Conservation (phyloP, 2,113 vertebrate species). For the Podarcis muralis region DNA sequence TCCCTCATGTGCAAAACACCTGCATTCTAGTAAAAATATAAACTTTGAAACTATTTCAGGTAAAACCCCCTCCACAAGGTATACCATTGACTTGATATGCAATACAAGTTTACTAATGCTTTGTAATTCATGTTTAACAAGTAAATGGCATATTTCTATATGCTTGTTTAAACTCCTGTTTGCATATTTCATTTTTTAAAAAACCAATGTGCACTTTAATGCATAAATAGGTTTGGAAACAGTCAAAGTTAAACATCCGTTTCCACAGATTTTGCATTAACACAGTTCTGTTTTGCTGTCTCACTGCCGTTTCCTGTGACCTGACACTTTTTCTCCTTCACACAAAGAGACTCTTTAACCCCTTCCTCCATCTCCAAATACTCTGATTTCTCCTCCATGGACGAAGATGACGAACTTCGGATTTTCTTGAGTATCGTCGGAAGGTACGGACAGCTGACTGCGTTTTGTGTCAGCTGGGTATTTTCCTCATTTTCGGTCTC, state of each 20-base stretch:
- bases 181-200: slow-evolving; percentile 80
- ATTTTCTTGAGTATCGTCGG: slow-evolving; percentile 90
- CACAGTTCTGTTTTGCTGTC: slow-evolving; percentile 92
- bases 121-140: slow-evolving; percentile 76
- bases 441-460: slow-evolving; percentile 92
- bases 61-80: slow-evolving; percentile 70
- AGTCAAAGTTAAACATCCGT: slow-evolving; percentile 91
- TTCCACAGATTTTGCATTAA: slow-evolving; percentile 92
- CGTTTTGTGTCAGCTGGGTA: slow-evolving; percentile 84
- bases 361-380: slow-evolving; percentile 99
- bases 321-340: slow-evolving; percentile 89
- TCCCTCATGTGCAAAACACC: slow-evolving; percentile 82
- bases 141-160: slow-evolving; percentile 74
- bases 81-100: slow-evolving; percentile 77
- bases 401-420: slow-evolving; percentile 91
- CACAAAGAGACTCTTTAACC: slow-evolving; percentile 94
- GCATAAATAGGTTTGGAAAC: slow-evolving; percentile 80
- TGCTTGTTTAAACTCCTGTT: slow-evolving; percentile 71
- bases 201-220: slow-evolving; percentile 80
- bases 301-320: slow-evolving; percentile 92
- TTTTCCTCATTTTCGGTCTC: slow-evolving; percentile 96
- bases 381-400: slow-evolving; percentile 94
- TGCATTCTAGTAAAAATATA: slow-evolving; percentile 84
- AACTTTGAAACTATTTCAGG: slow-evolving; percentile 75
- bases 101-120: slow-evolving; percentile 74